A percentile compares a stretch with the other conserved stretches of the same genome.
phyloP scores from a whole-genome alignment of 2,113 vertebrate species.

The Nipponia nippon region DNA sequence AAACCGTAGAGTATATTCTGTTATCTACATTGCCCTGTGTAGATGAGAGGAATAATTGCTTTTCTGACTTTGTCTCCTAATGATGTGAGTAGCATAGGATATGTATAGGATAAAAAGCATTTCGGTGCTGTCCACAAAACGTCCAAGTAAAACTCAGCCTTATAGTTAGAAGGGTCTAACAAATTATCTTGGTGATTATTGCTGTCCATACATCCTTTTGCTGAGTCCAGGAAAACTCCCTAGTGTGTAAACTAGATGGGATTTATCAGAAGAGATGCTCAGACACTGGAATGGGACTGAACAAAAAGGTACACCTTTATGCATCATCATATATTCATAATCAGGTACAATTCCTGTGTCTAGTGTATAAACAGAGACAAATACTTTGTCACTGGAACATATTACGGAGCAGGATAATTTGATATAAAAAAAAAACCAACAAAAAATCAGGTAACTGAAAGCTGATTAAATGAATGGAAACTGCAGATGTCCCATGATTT shows the following conservation, averaged over 20 bases:
- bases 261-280: background rate
- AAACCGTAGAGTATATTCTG: background rate
- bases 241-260: background rate
- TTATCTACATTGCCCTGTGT: background rate
- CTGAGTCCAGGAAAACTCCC: background rate
- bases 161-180: background rate
- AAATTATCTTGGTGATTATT: background rate
- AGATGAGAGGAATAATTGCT: background rate
- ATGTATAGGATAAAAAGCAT: background rate
- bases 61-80: background rate
- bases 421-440: background rate
- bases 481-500: background rate
- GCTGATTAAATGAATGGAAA: background rate
- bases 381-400: background rate
- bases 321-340: background rate
- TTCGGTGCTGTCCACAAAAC: background rate
- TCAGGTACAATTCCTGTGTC: background rate
- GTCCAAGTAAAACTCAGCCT: background rate
- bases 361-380: background rate
- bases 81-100: background rate
- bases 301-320: background rate
- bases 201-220: background rate
- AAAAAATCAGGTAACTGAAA: background rate
- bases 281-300: background rate
- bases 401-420: background rate